Base-by-base conservation (phyloP, 2,888 invertebrate species). In the Tinea semifulvella region DNA sequence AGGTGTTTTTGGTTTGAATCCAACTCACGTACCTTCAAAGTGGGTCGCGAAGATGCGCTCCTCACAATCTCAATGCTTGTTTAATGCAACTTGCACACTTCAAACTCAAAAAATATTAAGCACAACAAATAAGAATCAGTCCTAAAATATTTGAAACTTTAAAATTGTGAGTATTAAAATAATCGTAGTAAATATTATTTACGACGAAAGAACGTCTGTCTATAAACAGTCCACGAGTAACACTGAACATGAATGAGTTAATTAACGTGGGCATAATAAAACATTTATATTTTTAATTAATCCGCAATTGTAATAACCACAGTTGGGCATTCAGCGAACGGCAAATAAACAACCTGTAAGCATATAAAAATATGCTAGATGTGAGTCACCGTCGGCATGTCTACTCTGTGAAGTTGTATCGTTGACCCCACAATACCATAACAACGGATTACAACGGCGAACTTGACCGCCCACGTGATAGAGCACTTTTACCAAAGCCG, bases 381-480 rank as follows among this genome's bases (percentile, higher is more conserved):
- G 53, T 74, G 71, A 75, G 58, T 75, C 71, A 74, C 53, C 50
- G 56, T 17, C 60, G 56, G 58, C 56, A 61, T 56, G 54, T 68
- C 60, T 68, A 60, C 65, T 58, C 57, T 51, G 50, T 45, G 53
- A 54, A 57, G 54, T 54, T 65, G 69, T 66, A 67, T 71, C 59
- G 58, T 51, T 70, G 75, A 76, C 73, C 75, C 43, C 43, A 36
- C 36, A 18, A 36, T 36, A 36, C 18, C 36, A 36, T 36, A 61
- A 66, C 65, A 63, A 60, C 61, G 58, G 64, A 66, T 68, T 64
- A 71, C 63, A 63, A 55, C 55, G 60, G 63, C 62, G 63, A 73
- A 73, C 77, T 68, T 68, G 74, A 68, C 70, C 75, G 75, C 75
- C 77, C 70, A 76, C 76, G 58, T 56, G 51, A 36, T 18, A 13